Evolutionary conservation across 2,888 invertebrate species (phyloP), one percentile per base, ranked within the genome.

Genomic region (Ichneumon xanthorius): DNA sequence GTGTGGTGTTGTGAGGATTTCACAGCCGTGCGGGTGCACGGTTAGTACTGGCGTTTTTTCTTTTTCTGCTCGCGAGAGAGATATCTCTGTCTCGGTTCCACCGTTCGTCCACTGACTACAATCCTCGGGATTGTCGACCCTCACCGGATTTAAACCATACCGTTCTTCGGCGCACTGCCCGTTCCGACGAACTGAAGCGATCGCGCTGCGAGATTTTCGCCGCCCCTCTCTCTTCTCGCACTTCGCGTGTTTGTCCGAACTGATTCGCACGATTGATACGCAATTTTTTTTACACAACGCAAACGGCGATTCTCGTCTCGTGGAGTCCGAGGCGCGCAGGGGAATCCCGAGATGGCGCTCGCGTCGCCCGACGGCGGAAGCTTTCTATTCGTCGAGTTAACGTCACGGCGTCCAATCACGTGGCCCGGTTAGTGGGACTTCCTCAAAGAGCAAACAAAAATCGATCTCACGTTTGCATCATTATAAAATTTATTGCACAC

Each of bases 1-100:
- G 48, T 7, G 26, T 61, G 75, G 55, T 50, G 67, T 67, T 50
- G 48, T 55, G 58, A 58, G 48, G 48, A 75, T 37, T 65, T 61
- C 11, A 22, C 61, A 63, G 50, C 70, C 53, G 68, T 50, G 76
- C 70, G 81, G 48, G 48, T 68, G 50, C 75, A 63, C 75, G 73
- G 61, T 72, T 80, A 45, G 48, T 61, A 9, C 72, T 76, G 63
- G 70, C 70, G 75, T 76, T 76, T 63, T 75, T 48, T 75, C 58
- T 67, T 61, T 63, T 72, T 61, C 53, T 76, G n/a, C 37, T 26
- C 61, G 19, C 67, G 67, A 67, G 63, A 63, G 63, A 63, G 63
- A 7, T 63, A 75, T 63, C 48, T 63, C 30, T 19, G 63, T 30
- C 48, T 26, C 61, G 48, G 5, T 63, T 63, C 45, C 75, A 33